A percentile compares a stretch with the other conserved stretches of the same genome.
Evolutionary conservation across 2,888 invertebrate species (phyloP).

Genomic region (Andrena bicolor): DNA sequence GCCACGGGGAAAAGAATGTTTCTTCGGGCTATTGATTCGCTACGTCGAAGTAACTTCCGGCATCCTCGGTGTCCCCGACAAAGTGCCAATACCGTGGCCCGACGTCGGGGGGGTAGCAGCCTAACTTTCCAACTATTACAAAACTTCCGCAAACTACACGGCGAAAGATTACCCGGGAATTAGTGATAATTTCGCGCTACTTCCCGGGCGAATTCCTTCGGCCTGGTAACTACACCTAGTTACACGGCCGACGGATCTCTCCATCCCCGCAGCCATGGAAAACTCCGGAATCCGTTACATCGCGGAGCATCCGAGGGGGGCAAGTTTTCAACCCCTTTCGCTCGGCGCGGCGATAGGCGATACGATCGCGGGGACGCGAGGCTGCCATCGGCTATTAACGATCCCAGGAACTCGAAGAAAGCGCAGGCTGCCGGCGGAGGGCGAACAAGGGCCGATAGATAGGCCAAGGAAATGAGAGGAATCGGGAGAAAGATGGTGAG

Average conservation of each 20-base stretch:
- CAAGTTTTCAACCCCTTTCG: conserved; percentile 46
- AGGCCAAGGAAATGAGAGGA: neutral
- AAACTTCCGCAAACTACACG: conserved; percentile 52
- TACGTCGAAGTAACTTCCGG: conserved; percentile 42
- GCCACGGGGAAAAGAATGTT: conserved; percentile 21
- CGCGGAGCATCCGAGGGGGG: conserved; percentile 26
- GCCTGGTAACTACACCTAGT: conserved; percentile 48
- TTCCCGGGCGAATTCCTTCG: conserved; percentile 52
- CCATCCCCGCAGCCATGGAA: neutral
- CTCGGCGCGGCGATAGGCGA: conserved; percentile 14
- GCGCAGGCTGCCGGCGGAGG: conserved; percentile 1
- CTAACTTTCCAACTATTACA: conserved; percentile 60
- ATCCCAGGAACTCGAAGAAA: conserved; percentile 27
- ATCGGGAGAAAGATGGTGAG: conserved; percentile 2
- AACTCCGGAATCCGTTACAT: conserved; percentile 28
- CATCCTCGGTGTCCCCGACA: conserved; percentile 36
- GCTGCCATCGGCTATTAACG: conserved; percentile 57
- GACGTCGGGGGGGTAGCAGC: conserved; percentile 5
- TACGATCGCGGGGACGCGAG: conserved; percentile 39
- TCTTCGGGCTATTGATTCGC: conserved; percentile 38
- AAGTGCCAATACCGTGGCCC: conserved; percentile 50
- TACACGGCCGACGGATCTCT: conserved; percentile 43
- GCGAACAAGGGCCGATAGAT: neutral
- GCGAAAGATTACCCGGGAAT: conserved; percentile 63
- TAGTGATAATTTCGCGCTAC: conserved; percentile 64